Conservation (phyloP, 1,140 invertebrate species). For the Phthorimaea operculella region DNA sequence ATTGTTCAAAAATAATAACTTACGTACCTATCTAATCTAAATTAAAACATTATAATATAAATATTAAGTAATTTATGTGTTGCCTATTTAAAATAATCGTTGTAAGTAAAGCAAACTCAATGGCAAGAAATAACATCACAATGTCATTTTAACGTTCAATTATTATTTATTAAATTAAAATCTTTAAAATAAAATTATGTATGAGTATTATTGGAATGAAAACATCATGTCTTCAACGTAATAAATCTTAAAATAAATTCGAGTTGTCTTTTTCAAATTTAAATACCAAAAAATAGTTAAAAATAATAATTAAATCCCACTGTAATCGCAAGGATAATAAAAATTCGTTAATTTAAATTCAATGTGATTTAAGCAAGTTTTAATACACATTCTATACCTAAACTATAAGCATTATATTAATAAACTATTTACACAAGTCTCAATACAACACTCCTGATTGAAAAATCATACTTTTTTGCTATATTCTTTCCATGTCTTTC, state of each 20-base stretch:
- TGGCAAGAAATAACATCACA: conserved; percentile 20
- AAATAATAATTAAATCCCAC: no score
- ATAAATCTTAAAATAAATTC: conserved; percentile 8
- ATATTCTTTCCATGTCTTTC: neutral
- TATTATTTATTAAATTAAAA: neutral
- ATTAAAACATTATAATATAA: neutral
- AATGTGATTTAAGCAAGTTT: no score
- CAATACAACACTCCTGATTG: neutral
- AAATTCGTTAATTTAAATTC: neutral
- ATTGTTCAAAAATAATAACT: neutral
- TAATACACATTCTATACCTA: no score
- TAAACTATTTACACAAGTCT: neutral
- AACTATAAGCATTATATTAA: neutral
- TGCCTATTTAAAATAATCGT: conserved; percentile 13
- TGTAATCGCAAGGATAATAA: neutral
- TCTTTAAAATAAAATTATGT: conserved; percentile 11
- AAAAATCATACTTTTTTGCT: neutral
- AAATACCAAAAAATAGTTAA: conserved; percentile 9
- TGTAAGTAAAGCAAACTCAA: conserved; percentile 26
- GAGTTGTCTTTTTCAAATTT: conserved; percentile 7
- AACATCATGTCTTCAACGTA: conserved; percentile 9
- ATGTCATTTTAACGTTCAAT: neutral
- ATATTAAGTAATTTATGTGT: neutral
- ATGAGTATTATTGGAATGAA: conserved; percentile 25
- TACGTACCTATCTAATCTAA: neutral